phyloP scores from a whole-genome alignment of 2,888 invertebrate species.

The Clostera curtula region DNA sequence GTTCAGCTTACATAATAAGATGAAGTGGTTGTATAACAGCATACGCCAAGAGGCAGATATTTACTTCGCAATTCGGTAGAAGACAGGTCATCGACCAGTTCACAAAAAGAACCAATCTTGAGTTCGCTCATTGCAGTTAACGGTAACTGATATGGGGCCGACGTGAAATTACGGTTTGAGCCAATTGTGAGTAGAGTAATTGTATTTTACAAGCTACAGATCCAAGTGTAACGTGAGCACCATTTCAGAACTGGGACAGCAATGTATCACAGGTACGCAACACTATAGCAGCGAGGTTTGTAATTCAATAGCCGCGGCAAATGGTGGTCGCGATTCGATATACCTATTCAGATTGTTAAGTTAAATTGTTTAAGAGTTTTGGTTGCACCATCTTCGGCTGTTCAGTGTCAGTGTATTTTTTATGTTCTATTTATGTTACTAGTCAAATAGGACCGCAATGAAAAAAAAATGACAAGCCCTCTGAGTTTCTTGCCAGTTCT shows the following conservation, averaged over 20 bases:
- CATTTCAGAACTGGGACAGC: constrained; percentile 12
- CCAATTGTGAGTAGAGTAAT: constrained; percentile 27
- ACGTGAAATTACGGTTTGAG: constrained; percentile 36
- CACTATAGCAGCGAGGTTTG: constrained; percentile 5
- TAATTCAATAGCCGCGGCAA: constrained; percentile 11
- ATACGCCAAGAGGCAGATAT: constrained; percentile 16
- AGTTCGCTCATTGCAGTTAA: constrained; percentile 39
- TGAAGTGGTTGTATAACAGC: constrained; percentile 14
- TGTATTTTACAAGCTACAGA: constrained; percentile 19
- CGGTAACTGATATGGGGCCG: constrained; percentile 35
- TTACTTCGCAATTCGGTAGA: constrained; percentile 12
- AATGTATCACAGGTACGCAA: constrained; percentile 19
- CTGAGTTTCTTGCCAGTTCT: too few relatives aligned
- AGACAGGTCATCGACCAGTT: constrained; percentile 40
- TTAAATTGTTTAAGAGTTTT: too few relatives aligned
- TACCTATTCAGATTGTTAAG: constrained; percentile 4
- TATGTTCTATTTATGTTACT: too few relatives aligned
- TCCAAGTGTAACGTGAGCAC: constrained; percentile 20
- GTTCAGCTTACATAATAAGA: constrained; percentile 6
- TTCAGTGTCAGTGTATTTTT: too few relatives aligned
- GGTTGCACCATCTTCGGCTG: too few relatives aligned
- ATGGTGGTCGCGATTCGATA: constrained; percentile 8
- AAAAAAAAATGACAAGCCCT: too few relatives aligned
- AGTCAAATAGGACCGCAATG: too few relatives aligned
- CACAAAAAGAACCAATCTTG: constrained; percentile 38